Evolutionary conservation across 2,113 vertebrate species (phyloP).

Genomic region (Labeo rohita): DNA sequence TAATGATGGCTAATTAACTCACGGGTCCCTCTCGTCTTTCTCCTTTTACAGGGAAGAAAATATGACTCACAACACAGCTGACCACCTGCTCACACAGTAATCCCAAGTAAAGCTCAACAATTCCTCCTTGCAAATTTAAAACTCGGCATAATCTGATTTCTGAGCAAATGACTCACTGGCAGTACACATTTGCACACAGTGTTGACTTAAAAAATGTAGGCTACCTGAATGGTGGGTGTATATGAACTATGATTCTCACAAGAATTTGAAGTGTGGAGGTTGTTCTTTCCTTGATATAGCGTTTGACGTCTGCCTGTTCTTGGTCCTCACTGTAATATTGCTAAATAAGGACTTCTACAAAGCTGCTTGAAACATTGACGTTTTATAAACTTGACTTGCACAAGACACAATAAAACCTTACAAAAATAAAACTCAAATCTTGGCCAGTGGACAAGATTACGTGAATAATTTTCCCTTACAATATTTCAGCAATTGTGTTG

Average conservation of each 20-base stretch:
- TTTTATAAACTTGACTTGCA: no score
- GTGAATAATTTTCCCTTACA: no score
- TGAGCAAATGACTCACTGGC: not conserved
- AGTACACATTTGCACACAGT: not conserved
- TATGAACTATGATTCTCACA: not conserved
- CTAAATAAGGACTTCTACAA: no score
- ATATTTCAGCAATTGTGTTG: no score
- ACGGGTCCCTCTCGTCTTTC: constrained; percentile 20
- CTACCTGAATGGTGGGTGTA: not conserved
- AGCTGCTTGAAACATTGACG: no score
- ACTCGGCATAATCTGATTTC: not conserved
- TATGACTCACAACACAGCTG: not conserved
- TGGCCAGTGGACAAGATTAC: no score
- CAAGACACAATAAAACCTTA: no score
- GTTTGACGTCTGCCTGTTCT: not conserved
- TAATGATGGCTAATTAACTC: constrained; percentile 68
- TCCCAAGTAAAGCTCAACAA: not conserved
- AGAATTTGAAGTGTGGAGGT: not conserved
- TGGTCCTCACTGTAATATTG: no score
- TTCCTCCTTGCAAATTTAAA: not conserved
- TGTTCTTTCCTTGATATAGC: not conserved
- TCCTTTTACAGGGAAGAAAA: not conserved
- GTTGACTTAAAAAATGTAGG: not conserved
- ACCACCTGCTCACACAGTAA: constrained; percentile 26
- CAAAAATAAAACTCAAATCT: no score